These are phyloP conservation scores for Ammodytes dubius DNA, from an alignment of 2,113 vertebrate genomes.

Conservation along the genomic window DNA sequence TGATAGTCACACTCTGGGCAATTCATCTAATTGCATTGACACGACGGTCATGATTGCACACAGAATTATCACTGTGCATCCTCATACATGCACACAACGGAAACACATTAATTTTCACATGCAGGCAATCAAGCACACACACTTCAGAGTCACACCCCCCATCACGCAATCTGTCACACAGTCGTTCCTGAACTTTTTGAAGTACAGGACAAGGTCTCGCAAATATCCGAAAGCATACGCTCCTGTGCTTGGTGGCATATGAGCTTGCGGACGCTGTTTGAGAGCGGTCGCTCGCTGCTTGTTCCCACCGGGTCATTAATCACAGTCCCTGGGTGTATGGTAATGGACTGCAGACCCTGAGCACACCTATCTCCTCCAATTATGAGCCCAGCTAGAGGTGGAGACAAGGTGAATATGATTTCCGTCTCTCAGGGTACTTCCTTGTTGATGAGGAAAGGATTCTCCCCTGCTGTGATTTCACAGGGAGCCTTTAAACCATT, in stretches of 20 bases:
- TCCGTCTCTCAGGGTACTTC: constrained; percentile 70
- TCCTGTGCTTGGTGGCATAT: constrained; percentile 37
- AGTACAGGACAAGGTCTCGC: constrained; percentile 42
- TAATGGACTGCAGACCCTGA: constrained; percentile 78
- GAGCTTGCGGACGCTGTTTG: constrained; percentile 53
- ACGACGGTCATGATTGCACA: constrained; percentile 28
- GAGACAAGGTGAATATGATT: constrained; percentile 81
- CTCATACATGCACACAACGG: constrained; percentile 10
- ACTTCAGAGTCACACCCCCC: too few species aligned
- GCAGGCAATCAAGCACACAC: not conserved
- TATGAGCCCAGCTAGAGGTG: constrained; percentile 81
- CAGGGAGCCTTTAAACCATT: constrained; percentile 52
- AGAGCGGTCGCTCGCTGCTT: constrained; percentile 66
- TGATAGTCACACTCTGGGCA: constrained; percentile 29
- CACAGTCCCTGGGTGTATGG: constrained; percentile 74
- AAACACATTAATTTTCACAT: not conserved
- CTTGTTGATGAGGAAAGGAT: constrained; percentile 62
- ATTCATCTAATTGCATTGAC: constrained; percentile 46
- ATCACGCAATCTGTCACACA: not conserved
- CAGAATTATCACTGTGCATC: constrained; percentile 11
- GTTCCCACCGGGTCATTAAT: constrained; percentile 81
- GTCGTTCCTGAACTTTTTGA: constrained; percentile 27
- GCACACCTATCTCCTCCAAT: constrained; percentile 79
- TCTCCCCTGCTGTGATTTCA: constrained; percentile 59
- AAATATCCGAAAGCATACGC: constrained; percentile 16